Base-by-base conservation (phyloP, 2,888 invertebrate species). In the Tipula lateralis region DNA sequence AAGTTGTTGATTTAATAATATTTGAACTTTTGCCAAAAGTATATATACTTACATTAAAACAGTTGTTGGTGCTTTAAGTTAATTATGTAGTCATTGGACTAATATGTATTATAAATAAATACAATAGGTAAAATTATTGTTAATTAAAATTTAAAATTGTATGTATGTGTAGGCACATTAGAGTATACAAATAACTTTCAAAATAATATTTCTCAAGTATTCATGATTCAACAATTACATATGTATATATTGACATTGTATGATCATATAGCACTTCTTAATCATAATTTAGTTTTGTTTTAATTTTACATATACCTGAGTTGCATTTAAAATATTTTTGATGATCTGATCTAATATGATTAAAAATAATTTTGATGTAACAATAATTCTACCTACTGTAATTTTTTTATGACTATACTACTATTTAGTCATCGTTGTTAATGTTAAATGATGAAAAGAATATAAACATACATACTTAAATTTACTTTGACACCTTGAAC, bases 371-470 rank as follows among this genome's bases (percentile, higher is more conserved):
- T 66, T 66, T 66, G 66, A 66, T 66, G 66, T 66, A 24, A 66
- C 66, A 66, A 66, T 66, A 66, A 66, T 66, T 66, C 66, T 9
- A 66, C 66, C 66, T 66, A 66, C 66, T 66, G 66, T 66, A 66
- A 24, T 66, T 66, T 66, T n/a, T n/a, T 66, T 24, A 66, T 66
- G 66, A 66, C 66, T 66, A 7, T 24, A 12, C 24, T 19, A 66
- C 7, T 66, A 66, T 66, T 66, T 66, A 66, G 66, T 66, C 66
- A 66, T 66, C 66, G 12, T 66, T 66, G 66, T 66, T 24, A 66
- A 66, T 66, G 66, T 24, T 50, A 50, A 50, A 16, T 66, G 24
- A 66, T 66, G 66, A 66, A 9, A 66, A 66, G 24, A 66, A 9
- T 24, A 24, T 24, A 66, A 66, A 66, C 66, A 66, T 7, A 66